Base-by-base conservation (phyloP, 2,113 vertebrate genomes). In the Colossoma macropomum region DNA sequence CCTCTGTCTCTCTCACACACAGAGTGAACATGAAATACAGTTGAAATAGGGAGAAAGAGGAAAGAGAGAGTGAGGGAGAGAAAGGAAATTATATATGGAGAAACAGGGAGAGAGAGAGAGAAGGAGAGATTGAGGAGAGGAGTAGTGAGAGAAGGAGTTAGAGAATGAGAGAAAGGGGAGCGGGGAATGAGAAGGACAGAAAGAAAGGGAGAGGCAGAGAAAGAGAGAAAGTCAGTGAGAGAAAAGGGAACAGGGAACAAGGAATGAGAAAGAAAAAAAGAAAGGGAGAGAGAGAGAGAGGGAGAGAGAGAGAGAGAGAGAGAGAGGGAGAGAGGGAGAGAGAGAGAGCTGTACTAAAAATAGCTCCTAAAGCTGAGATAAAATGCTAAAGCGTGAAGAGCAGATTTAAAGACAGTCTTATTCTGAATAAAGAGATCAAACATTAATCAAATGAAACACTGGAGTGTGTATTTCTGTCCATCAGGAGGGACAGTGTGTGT, bases 221-320 rank as follows among this genome's bases (percentile, higher is more conserved):
- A 38, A 30, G 83, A 73, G 71, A 21, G 69, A 75, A 32, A 74
- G 17, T 27, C 73, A 82, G 54, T 50, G 45, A 48, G 13, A 48
- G 45, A 15, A 41, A 8, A 50, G 3, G n/a, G 62, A 80, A 69
- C 30, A 69, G 81, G 70, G 71, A 21, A 56, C n/a, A n/a, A n/a
- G n/a, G n/a, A n/a, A n/a, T 62, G 32, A 74, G 12, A 41, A 73
- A 73, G 71, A 21, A 56, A 75, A 32, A 74, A 13, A 85, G 77
- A 52, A 56, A 15, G 15, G 52, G 73, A 66, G 2, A 10, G 75
- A 70, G 48, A 80, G 63, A 1, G 48, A 81, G 19, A 56, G n/a
- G 84, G 77, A 52, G 62, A 80, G 38, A 73, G 34, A 87, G 48
- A 30, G 83, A 73, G 71, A 21, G 69, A 75, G 50, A 74, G 17